Percentiles rank a stretch among this genome's conserved stretches.
phyloP scores from a whole-genome alignment of 2,888 invertebrate genomes.

The Drosophila suboccidentalis region DNA sequence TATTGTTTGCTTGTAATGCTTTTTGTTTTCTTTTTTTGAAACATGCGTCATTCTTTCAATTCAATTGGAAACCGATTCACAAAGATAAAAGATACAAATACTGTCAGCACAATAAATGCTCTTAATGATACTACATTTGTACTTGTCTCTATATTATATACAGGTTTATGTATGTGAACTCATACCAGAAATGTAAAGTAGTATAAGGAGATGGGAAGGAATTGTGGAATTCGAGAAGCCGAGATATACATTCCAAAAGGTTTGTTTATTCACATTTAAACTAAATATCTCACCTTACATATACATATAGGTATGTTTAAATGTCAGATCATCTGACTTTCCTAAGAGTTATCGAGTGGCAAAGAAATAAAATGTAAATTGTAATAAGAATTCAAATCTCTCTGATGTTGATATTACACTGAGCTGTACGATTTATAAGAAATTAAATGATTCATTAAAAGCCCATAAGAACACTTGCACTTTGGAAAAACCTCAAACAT shows the following conservation, averaged over 20 bases:
- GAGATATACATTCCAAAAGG: too few species aligned
- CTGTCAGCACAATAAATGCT: slow-evolving; percentile 9
- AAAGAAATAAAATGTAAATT: neutral
- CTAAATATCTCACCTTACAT: too few species aligned
- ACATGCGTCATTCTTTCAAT: slow-evolving; percentile 57
- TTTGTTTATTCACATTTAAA: too few species aligned
- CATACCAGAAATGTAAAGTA: neutral
- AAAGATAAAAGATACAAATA: slow-evolving; percentile 9
- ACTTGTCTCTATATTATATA: neutral
- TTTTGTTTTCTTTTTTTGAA: neutral
- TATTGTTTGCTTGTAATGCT: slow-evolving; percentile 35
- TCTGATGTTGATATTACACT: too few species aligned
- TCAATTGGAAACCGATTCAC: slow-evolving; percentile 21
- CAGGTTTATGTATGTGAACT: neutral
- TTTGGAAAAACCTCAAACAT: neutral
- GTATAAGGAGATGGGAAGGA: too few species aligned
- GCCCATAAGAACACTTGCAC: neutral
- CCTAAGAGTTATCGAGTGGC: neutral
- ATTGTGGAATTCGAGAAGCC: too few species aligned
- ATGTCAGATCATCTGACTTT: neutral
- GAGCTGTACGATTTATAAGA: too few species aligned
- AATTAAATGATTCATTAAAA: neutral
- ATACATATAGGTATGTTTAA: neutral
- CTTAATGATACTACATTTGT: neutral
- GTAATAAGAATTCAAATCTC: neutral